Base-by-base conservation (phyloP, 2,888 invertebrate genomes). In the Cataglyphis livida region DNA sequence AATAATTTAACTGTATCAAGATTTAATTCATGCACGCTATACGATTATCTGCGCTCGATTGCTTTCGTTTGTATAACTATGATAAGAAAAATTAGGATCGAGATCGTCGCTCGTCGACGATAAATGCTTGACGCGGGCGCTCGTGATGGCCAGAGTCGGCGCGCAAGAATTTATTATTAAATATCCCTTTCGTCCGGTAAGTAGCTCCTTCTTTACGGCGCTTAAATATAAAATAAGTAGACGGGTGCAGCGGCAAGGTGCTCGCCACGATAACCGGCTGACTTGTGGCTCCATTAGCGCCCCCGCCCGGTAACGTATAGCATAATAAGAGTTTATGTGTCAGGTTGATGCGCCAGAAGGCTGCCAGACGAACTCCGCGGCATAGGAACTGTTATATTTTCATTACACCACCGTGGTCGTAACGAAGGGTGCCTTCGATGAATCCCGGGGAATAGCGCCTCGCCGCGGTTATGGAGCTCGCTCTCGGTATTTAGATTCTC, bases 311-410 rank as follows among this genome's bases (percentile, higher is more conserved):
- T 94, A 94, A 94, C 93, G 93, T 94, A 94, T 94, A 94, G 94
- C 91, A 94, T 94, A 94, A 94, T 94, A 94, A 94, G 94, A 94
- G 94, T 94, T 94, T 94, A 94, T 94, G 94, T 94, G 94, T 94
- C 94, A 94, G 94, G 93, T 94, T 94, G 94, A 94, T 94, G 94
- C 94, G 93, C 92, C 92, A 91, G 93, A 93, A 93, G 93, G 92
- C 93, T 93, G 92, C 93, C 92, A 94, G 94, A 94, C 94, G 93
- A 94, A 94, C 94, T 93, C 91, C 89, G 92, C 90, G 90, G 93
- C 93, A 93, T 91, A 92, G 92, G 89, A 93, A 94, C 94, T 93
- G 94, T 94, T 94, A 94, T 94, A 94, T 94, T 94, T 94, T 94
- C 94, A 94, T 94, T 94, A 94, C 92, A 90, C 87, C 75, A 82